These are phyloP conservation scores for Eumacrocentrus americanus DNA, from an alignment of 2,888 invertebrate species.

Conservation along the genomic window DNA sequence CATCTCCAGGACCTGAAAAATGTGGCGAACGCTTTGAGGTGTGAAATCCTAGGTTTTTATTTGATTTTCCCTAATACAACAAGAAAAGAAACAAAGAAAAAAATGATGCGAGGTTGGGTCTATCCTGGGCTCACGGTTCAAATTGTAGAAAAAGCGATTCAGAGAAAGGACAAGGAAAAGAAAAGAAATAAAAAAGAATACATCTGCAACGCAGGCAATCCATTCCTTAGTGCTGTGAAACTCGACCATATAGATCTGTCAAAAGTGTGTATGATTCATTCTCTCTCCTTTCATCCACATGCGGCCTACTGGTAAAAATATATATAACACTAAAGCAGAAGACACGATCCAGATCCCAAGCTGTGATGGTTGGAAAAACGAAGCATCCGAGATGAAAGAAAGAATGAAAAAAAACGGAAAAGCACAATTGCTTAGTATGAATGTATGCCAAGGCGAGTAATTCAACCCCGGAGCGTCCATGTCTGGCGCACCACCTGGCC, in stretches of 20 bases:
- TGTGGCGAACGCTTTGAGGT: too few relatives aligned
- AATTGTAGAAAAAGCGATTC: too few relatives aligned
- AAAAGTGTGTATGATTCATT: background rate
- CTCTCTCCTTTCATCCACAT: background rate
- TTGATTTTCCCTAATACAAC: too few relatives aligned
- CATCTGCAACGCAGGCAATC: too few relatives aligned
- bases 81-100: too few relatives aligned
- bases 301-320: background rate
- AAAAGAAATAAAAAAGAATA: background rate
- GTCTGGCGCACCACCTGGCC: conserved; percentile 23
- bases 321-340: conserved; percentile 9
- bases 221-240: too few relatives aligned
- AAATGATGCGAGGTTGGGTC: too few relatives aligned
- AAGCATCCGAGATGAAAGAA: conserved; percentile 8
- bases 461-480: conserved; percentile 3
- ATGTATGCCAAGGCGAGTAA: conserved; percentile 43
- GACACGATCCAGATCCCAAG: conserved; percentile 23
- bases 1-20: too few relatives aligned
- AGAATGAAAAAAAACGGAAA: conserved; percentile 13
- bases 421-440: conserved; percentile 12
- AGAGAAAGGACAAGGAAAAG: too few relatives aligned
- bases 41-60: too few relatives aligned
- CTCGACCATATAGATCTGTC: too few relatives aligned
- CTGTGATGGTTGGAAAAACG: conserved; percentile 19
- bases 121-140: too few relatives aligned